phyloP scores from a whole-genome alignment of 2,888 invertebrate genomes.

The Empis stercorea region DNA sequence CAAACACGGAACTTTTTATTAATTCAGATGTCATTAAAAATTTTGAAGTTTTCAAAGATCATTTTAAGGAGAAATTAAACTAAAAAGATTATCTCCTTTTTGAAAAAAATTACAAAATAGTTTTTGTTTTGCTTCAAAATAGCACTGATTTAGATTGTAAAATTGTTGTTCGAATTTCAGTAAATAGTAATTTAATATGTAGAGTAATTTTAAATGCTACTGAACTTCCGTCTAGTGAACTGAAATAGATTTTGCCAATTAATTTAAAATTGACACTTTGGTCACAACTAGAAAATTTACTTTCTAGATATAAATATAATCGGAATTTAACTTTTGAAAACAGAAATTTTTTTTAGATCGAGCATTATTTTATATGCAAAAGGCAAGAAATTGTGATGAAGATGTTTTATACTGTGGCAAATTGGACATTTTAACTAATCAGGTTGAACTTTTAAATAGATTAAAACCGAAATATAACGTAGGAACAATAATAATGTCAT shows the following conservation, averaged over 20 bases:
- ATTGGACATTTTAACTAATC: background rate
- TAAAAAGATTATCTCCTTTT: background rate
- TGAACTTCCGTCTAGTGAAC: background rate
- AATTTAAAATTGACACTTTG: background rate
- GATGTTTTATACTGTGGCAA: background rate
- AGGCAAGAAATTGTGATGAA: background rate
- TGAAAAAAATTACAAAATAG: background rate
- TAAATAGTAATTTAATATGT: background rate
- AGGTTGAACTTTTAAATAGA: background rate
- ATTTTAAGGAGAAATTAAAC: background rate
- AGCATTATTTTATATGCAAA: background rate
- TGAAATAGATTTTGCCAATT: background rate
- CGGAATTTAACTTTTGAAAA: background rate
- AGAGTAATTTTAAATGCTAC: background rate
- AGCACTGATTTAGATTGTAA: background rate
- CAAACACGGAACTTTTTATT: background rate
- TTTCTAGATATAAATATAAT: background rate
- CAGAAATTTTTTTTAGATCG: background rate
- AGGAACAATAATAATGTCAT: background rate
- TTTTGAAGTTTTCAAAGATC: background rate
- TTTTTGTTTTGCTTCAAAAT: background rate
- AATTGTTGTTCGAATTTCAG: background rate
- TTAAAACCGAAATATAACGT: background rate
- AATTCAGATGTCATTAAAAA: background rate
- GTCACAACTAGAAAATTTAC: background rate